A percentile compares a stretch with the other conserved stretches of the same genome.
Evolutionary conservation across 2,113 vertebrate genomes (phyloP).

Genomic region (Prunella fulvescens): DNA sequence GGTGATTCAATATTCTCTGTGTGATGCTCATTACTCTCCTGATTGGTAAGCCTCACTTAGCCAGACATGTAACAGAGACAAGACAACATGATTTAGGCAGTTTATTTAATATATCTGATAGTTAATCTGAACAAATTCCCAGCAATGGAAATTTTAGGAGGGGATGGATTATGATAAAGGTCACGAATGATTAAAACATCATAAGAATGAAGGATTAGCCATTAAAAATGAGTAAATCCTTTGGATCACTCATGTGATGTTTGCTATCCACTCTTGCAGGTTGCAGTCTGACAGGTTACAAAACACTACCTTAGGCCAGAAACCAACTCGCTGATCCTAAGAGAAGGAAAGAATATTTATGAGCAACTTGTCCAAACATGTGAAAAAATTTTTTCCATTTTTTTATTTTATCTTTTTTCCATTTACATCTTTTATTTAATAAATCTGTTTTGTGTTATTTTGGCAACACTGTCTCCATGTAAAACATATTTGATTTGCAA

Average conservation of each 20-base stretch:
- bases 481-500: conserved; percentile 23
- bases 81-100: not conserved
- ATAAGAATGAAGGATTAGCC: not conserved
- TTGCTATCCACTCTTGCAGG: not conserved
- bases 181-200: not conserved
- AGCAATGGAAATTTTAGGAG: not conserved
- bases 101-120: not conserved
- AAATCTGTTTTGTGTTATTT: not conserved
- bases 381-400: not conserved
- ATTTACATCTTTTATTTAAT: not conserved
- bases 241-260: not conserved
- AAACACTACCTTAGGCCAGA: not conserved
- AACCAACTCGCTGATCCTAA: not conserved
- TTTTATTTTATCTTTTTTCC: not conserved
- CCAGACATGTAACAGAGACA: not conserved
- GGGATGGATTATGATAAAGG: not conserved
- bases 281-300: not conserved
- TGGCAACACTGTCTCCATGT: not conserved
- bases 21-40: not conserved
- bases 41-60: not conserved
- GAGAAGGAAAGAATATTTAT: not conserved
- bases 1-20: not conserved
- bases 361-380: not conserved
- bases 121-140: not conserved
- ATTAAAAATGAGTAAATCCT: not conserved